Base-by-base conservation (phyloP, 2,797 vertebrate species). In the Sphenodon punctatus region DNA sequence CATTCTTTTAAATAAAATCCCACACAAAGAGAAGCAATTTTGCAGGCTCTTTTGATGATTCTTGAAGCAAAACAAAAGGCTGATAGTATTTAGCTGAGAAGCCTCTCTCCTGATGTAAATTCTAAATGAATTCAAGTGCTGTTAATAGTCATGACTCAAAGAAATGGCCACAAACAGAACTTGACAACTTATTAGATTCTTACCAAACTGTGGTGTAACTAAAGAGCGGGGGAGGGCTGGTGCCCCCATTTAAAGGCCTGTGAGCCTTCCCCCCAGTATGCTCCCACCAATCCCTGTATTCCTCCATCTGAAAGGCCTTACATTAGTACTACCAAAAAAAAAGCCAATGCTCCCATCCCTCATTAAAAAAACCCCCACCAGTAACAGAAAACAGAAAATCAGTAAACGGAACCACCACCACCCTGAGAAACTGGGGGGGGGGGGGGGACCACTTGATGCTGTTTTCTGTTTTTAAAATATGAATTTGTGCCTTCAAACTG, bases 21-120 rank as follows among this genome's bases (percentile, higher is more conserved):
- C 4, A 1, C 63, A 1, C 1, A 9, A 7, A 20, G 3, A 2
- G 1, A 0, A 15, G 6, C 27, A 7, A 2, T 14, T 9, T 3
- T 20, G 8, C 59, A 0, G 58, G 5, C 55, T 22, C 13, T 32
- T 10, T 3, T 0, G 12, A 45, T 0, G 49, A 4, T 8, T 38
- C 67, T 67, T 16, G 38, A 36, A 71, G 55, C 5, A 1, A 4
- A 43, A 76, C 34, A 43, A 17, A 58, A 42, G 8, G 0, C n/a
- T 3, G 22, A 1, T 1, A 4, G 64, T 51, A 10, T 0, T 5
- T n/a, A 65, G 34, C 39, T 3, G 2, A 17, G 58, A n/a, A 8
- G 2, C 45, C 66, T 25, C 12, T 25, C 38, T 3, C 10, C 7
- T 22, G 2, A 27, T 0, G 19, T 45, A 7, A 19, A 42, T 80